A percentile compares a stretch with the other conserved stretches of the same genome.
Evolutionary conservation across 2,797 vertebrate species (phyloP).

Genomic region (Onychomys arenicola): DNA sequence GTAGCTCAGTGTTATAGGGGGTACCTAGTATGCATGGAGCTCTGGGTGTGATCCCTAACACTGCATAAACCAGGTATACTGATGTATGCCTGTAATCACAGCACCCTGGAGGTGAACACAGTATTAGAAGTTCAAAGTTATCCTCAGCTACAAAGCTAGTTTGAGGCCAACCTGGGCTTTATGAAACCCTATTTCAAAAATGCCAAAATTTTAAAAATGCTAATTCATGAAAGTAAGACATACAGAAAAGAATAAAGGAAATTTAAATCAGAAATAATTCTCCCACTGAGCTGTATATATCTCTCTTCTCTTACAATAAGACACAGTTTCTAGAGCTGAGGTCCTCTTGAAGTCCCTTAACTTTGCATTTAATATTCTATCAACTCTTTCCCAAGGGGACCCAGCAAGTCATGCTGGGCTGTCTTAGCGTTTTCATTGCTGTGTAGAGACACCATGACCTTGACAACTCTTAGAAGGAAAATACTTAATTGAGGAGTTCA

Average conservation of each 20-base stretch:
- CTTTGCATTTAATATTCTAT: slow-evolving; percentile 27
- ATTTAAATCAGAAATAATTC: slow-evolving; percentile 41
- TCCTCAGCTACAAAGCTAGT: neutral
- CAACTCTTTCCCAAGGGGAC: neutral
- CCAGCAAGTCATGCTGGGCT: neutral
- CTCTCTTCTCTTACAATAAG: slow-evolving; percentile 25
- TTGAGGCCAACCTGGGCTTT: neutral
- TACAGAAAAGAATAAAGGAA: slow-evolving; percentile 40
- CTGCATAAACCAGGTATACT: neutral
- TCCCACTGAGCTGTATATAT: slow-evolving; percentile 6
- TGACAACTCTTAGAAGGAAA: neutral
- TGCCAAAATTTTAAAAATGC: neutral
- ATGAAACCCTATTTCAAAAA: neutral
- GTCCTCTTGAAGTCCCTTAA: neutral
- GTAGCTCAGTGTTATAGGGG: neutral
- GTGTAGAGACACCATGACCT: neutral
- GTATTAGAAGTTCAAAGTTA: neutral
- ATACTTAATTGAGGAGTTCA: neutral
- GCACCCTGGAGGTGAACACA: neutral
- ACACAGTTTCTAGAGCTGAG: neutral
- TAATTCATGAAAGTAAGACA: slow-evolving; percentile 55
- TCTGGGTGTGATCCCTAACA: neutral
- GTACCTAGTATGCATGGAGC: neutral
- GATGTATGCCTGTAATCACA: neutral
- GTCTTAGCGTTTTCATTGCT: neutral